phyloP scores from a whole-genome alignment of 2,113 vertebrate species.

The Podilymbus podiceps region DNA sequence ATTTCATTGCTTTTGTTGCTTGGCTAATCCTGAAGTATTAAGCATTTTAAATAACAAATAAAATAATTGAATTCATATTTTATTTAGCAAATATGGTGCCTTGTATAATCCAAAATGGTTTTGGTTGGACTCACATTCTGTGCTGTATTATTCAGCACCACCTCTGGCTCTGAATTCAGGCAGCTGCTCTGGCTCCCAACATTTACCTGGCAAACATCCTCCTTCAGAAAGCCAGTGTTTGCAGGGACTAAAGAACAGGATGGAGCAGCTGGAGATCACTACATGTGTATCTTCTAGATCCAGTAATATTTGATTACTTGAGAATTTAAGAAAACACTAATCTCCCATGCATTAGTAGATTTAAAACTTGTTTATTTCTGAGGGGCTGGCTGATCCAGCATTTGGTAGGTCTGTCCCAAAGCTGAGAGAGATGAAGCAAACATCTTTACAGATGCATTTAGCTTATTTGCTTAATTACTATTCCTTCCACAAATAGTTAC shows the following conservation, averaged over 20 bases:
- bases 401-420: not conserved
- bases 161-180: not conserved
- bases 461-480: not conserved
- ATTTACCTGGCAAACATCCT: not conserved
- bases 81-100: not conserved
- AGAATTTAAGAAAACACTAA: not conserved
- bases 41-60: constrained; percentile 15
- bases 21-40: not conserved
- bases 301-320: not conserved
- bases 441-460: not conserved
- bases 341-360: not conserved
- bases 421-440: not conserved
- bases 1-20: not conserved
- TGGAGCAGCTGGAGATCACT: not conserved
- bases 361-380: not conserved
- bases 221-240: not conserved
- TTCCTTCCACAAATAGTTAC: not conserved
- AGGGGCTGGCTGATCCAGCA: not conserved
- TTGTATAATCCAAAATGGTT: not conserved
- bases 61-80: constrained; percentile 19
- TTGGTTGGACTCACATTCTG: not conserved
- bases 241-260: not conserved
- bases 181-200: constrained; percentile 6
- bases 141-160: not conserved
- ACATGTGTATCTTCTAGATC: not conserved